Base-by-base conservation (phyloP, 2,888 invertebrate species). In the Phengaris alcon region DNA sequence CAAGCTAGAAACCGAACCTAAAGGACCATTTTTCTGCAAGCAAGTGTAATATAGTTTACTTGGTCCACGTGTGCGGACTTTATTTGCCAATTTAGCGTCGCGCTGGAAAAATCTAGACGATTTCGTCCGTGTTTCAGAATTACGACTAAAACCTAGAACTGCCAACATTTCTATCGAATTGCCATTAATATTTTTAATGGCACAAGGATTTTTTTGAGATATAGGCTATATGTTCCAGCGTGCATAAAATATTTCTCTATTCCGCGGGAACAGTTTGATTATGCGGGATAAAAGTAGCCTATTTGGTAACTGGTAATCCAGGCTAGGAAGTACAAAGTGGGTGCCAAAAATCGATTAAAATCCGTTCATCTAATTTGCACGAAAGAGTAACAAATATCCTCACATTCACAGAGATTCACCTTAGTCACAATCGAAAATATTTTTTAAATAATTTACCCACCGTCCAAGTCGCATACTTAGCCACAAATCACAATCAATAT, bases 1-100 rank as follows among this genome's bases (percentile, higher is more conserved):
- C 22, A 35, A 35, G 35, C 35, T 2, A 35, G 35, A 35, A 35
- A 22, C 22, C 22, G 22, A 35, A 35, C 35, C 35, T 35, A 35
- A 7, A 48, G 6, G 7, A 8, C 48, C 1, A n/a, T 83, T 80
- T 79, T 80, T 77, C 79, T 78, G 80, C 72, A 54, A 73, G 72
- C 69, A 74, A 74, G 73, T 76, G 76, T 75, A 78, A 76, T 72
- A 72, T 52, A 55, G 46, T 70, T 57, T 73, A 51, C 52, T n/a
- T 22, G 78, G 79, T 78, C 80, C 79, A 79, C 76, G 77, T 81
- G 79, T 79, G 76, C 77, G 75, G 75, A 72, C 82, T 79, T 80
- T 84, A 83, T 86, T 87, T 87, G 84, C 82, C 84, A 85, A 84
- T 84, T 82, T 83, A 81, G 79, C 83, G 81, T 83, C 79, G 82